phyloP scores from a whole-genome alignment of 1,140 invertebrate genomes.

The Aphis gossypii region DNA sequence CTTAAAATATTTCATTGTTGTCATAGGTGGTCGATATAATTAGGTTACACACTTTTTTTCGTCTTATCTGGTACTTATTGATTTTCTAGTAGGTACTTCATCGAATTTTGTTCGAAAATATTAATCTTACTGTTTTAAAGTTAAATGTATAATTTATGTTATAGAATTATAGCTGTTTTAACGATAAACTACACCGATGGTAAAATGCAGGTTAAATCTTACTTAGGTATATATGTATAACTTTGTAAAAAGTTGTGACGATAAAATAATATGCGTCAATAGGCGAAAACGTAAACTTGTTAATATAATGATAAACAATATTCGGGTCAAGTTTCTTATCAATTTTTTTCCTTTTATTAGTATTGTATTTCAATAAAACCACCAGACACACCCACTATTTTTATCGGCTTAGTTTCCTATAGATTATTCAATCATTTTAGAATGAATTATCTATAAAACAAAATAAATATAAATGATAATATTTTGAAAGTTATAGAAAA shows the following conservation, averaged over 20 bases:
- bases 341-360: background rate
- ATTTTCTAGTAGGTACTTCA: background rate
- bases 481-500: too few species aligned
- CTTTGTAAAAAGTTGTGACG: background rate
- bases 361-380: background rate
- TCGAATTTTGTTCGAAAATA: background rate
- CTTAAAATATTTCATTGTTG: background rate
- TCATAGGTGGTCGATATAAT: background rate
- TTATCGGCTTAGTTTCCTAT: background rate
- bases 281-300: background rate
- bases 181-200: background rate
- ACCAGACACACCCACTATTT: background rate
- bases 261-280: background rate
- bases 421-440: background rate
- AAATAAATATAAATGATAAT: background rate
- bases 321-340: background rate
- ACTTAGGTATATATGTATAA: background rate
- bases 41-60: background rate
- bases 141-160: background rate
- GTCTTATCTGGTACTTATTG: background rate
- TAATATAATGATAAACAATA: background rate
- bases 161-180: background rate
- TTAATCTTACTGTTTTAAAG: background rate
- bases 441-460: background rate
- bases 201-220: background rate